Conservation (phyloP, 1,140 invertebrate species). For the Eumeta japonica region DNA sequence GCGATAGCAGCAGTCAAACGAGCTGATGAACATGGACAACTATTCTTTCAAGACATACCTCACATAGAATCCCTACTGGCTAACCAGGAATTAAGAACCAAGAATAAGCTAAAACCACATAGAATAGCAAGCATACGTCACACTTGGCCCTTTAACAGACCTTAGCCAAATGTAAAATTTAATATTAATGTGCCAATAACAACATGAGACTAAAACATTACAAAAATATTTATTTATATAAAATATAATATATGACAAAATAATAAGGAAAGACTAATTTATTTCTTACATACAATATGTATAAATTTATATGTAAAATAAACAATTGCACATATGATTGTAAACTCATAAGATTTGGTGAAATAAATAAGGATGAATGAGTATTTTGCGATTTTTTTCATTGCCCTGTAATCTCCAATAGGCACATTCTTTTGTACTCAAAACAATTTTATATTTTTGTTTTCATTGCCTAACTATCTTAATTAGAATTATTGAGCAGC, state of each 20-base stretch:
- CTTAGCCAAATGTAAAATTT: constrained; percentile 15
- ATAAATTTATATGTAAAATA: too few species aligned
- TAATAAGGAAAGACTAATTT: neutral
- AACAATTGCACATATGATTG: too few species aligned
- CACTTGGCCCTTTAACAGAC: constrained; percentile 59
- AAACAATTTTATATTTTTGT: too few species aligned
- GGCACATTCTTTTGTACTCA: too few species aligned
- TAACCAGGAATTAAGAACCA: constrained; percentile 60
- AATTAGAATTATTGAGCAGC: too few species aligned
- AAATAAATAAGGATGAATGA: too few species aligned
- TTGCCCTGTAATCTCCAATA: too few species aligned
- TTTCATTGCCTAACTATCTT: too few species aligned
- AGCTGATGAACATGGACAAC: constrained; percentile 53
- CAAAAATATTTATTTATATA: neutral
- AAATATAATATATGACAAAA: neutral
- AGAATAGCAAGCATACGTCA: constrained; percentile 61
- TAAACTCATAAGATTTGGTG: too few species aligned
- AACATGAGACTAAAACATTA: neutral
- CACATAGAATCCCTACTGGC: constrained; percentile 60
- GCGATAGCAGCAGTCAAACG: constrained; percentile 54
- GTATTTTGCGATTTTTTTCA: too few species aligned
- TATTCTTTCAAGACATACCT: constrained; percentile 65
- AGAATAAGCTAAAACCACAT: constrained; percentile 60
- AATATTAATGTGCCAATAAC: neutral
- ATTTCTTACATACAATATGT: too few species aligned